Conservation (phyloP, 2,888 invertebrate species). For the Embidobia sp. region DNA sequence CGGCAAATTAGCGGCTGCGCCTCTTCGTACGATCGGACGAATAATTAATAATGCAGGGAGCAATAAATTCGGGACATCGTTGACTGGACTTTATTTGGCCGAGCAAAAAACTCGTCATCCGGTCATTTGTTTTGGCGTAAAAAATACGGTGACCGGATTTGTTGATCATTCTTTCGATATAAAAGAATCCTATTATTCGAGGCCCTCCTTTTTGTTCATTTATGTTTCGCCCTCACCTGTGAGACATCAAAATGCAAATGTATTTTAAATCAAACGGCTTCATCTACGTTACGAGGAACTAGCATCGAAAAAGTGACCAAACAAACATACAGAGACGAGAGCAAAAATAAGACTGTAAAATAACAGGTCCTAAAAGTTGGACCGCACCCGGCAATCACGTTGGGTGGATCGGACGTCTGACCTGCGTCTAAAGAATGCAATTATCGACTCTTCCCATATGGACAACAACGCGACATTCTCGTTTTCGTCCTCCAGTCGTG, state of each 20-base stretch:
- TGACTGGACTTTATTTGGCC: conserved; percentile 7
- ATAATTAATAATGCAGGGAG: conserved; percentile 13
- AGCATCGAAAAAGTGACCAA: conserved; percentile 64
- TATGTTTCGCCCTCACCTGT: conserved; percentile 46
- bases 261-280: conserved; percentile 64
- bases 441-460: conserved; percentile 61
- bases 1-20: too few relatives aligned
- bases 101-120: conserved; percentile 16
- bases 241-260: conserved; percentile 68
- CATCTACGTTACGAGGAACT: conserved; percentile 62
- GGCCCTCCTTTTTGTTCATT: conserved; percentile 30
- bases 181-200: conserved; percentile 34
- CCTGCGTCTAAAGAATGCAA: conserved; percentile 59
- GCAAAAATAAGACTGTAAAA: conserved; percentile 27
- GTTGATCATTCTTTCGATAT: conserved; percentile 40
- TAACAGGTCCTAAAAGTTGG: conserved; percentile 58
- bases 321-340: conserved; percentile 8
- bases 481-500: conserved; percentile 41
- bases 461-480: conserved; percentile 59
- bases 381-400: conserved; percentile 71
- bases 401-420: conserved; percentile 59
- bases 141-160: conserved; percentile 29
- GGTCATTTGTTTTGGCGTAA: conserved; percentile 19
- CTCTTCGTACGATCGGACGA: too few relatives aligned
- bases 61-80: conserved; percentile 1